phyloP scores from a whole-genome alignment of 2,113 vertebrate genomes.

The Trogon surrucura region DNA sequence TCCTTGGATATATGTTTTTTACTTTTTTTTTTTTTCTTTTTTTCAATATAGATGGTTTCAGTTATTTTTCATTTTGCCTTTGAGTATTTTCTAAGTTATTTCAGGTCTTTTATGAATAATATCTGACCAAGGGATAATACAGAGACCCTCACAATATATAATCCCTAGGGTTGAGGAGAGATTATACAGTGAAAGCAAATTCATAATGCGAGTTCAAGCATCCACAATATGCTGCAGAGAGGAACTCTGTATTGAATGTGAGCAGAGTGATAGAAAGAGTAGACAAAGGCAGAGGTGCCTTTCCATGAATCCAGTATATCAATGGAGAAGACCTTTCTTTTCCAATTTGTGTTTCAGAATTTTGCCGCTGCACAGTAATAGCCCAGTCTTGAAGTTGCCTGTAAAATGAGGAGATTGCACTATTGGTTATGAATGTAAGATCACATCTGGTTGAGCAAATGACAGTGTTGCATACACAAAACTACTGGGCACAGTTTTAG shows the following conservation, averaged over 20 bases:
- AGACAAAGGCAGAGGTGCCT: not conserved
- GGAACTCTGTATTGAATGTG: not conserved
- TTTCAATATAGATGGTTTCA: not conserved
- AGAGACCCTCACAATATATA: not conserved
- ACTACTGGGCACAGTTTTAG: not conserved
- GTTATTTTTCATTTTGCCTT: not conserved
- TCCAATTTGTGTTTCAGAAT: not conserved
- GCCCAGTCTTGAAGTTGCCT: not conserved
- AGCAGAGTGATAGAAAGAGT: not conserved
- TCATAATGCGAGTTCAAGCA: not conserved
- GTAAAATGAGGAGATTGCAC: not conserved
- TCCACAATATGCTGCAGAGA: not conserved
- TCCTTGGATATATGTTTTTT: not conserved
- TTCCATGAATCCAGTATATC: not conserved
- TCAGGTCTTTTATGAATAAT: not conserved
- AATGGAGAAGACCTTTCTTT: not conserved
- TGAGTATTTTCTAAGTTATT: constrained; percentile 5
- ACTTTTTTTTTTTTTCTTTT: not conserved
- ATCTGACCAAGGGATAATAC: not conserved
- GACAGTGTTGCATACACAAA: not conserved
- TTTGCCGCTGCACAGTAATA: not conserved
- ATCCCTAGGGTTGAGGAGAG: not conserved
- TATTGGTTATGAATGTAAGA: not conserved
- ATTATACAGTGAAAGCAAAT: not conserved
- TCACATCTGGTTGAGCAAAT: not conserved